A percentile compares a stretch with the other conserved stretches of the same genome.
These are phyloP conservation scores for Mechanitis messenoides DNA, from an alignment of 2,888 invertebrate species.

Conservation along the genomic window DNA sequence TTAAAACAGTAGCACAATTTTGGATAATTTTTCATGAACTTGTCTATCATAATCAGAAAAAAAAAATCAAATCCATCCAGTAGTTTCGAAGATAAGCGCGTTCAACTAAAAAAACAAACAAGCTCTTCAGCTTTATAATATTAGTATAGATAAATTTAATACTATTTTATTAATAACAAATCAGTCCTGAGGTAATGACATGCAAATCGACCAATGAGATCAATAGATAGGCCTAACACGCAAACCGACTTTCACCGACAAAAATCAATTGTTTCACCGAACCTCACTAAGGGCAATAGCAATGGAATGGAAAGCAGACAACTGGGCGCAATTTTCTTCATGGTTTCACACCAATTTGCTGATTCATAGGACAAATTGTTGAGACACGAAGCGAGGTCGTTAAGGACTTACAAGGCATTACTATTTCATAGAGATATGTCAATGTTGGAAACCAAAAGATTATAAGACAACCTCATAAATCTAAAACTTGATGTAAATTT, in stretches of 20 bases:
- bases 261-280: constrained; percentile 50
- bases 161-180: too few species aligned
- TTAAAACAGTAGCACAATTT: too few species aligned
- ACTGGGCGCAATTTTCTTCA: constrained; percentile 36
- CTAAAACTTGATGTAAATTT: too few species aligned
- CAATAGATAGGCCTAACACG: constrained; percentile 20
- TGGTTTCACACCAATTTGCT: constrained; percentile 55
- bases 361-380: constrained; percentile 50
- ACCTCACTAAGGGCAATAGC: constrained; percentile 32
- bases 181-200: background rate
- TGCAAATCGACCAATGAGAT: constrained; percentile 21
- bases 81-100: too few species aligned
- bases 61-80: too few species aligned
- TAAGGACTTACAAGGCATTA: constrained; percentile 12
- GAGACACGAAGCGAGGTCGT: constrained; percentile 31
- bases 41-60: too few species aligned
- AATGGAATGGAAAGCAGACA: constrained; percentile 37
- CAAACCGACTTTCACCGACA: constrained; percentile 45
- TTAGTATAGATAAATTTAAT: too few species aligned
- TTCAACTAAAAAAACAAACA: too few species aligned
- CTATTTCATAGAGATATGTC: background rate
- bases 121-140: too few species aligned
- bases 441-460: background rate
- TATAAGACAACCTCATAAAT: too few species aligned
- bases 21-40: too few species aligned